Percentiles rank a stretch among this genome's conserved stretches.
Evolutionary conservation across 2,888 invertebrate genomes (phyloP).

Genomic region (Hofmannophila pseudospretella): DNA sequence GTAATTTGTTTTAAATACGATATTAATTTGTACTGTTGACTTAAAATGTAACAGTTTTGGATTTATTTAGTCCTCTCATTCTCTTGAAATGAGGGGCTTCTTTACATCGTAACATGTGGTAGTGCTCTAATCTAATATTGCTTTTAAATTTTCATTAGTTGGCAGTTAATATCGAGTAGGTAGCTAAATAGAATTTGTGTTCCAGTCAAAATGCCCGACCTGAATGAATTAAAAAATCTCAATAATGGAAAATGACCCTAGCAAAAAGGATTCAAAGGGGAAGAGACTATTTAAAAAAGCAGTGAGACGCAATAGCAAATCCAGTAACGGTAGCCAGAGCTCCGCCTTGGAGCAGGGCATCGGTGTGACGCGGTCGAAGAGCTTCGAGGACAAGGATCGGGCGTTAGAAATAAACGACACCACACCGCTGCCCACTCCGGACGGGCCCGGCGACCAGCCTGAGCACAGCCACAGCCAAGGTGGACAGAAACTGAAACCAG

Average conservation of each 20-base stretch:
- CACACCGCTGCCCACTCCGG: conserved; percentile 47
- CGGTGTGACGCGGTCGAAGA: conserved; percentile 50
- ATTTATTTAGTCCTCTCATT: conserved; percentile 35
- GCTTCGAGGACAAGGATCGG: conserved; percentile 47
- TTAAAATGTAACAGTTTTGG: conserved; percentile 43
- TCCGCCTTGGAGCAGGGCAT: conserved; percentile 38
- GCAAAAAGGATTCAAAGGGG: conserved; percentile 68
- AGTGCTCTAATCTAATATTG: conserved; percentile 9
- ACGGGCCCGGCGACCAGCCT: conserved; percentile 37
- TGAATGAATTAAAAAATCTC: conserved; percentile 34
- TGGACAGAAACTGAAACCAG: conserved; percentile 26
- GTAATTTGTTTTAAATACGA: conserved; percentile 16
- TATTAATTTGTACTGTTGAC: conserved; percentile 22
- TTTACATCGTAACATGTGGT: conserved; percentile 37
- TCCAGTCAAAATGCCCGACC: conserved; percentile 58
- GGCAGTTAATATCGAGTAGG: background rate
- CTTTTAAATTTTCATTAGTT: background rate
- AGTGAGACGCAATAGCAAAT: conserved; percentile 58
- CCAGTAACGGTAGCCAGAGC: conserved; percentile 47
- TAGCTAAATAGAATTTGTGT: conserved; percentile 19
- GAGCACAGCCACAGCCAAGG: conserved; percentile 22
- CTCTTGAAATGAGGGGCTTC: conserved; percentile 48
- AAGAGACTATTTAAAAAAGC: conserved; percentile 68
- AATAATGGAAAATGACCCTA: conserved; percentile 75
- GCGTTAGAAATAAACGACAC: conserved; percentile 45